Conservation (phyloP, 1,140 invertebrate genomes). For the Mercenaria mercenaria region DNA sequence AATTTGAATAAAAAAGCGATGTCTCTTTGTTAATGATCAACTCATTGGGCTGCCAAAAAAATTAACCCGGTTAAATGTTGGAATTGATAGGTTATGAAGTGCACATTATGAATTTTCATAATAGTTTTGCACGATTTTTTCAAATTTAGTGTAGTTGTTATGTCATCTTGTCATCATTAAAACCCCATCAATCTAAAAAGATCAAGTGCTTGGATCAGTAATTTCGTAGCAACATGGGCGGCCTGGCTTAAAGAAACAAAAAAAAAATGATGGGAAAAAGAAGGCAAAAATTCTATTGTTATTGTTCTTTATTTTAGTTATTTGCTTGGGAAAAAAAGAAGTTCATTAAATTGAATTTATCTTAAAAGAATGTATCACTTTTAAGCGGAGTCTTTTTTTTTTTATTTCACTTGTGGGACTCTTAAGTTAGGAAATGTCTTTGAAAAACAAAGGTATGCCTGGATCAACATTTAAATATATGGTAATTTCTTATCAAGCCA, state of each 20-base stretch:
- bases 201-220: not conserved
- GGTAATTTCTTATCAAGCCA: too few relatives aligned
- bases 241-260: not conserved
- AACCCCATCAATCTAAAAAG: not conserved
- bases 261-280: not conserved
- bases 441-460: too few relatives aligned
- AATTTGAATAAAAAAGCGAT: slow-evolving; percentile 10
- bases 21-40: not conserved
- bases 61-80: not conserved
- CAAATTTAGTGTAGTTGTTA: not conserved
- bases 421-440: too few relatives aligned
- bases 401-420: too few relatives aligned
- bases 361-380: too few relatives aligned
- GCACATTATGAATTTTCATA: not conserved
- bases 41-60: slow-evolving; percentile 20
- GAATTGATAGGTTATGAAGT: slow-evolving; percentile 22
- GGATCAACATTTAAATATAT: too few relatives aligned
- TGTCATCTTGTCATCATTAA: slow-evolving; percentile 25
- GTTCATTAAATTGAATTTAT: too few relatives aligned
- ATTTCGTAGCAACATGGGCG: not conserved
- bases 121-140: slow-evolving; percentile 7
- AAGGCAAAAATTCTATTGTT: not conserved
- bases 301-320: too few relatives aligned
- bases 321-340: too few relatives aligned
- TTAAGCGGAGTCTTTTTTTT: too few relatives aligned